Percentiles rank a stretch among this genome's conserved stretches.
phyloP scores from a whole-genome alignment of 2,797 vertebrate genomes.

The Lepilemur septentrionalis region DNA sequence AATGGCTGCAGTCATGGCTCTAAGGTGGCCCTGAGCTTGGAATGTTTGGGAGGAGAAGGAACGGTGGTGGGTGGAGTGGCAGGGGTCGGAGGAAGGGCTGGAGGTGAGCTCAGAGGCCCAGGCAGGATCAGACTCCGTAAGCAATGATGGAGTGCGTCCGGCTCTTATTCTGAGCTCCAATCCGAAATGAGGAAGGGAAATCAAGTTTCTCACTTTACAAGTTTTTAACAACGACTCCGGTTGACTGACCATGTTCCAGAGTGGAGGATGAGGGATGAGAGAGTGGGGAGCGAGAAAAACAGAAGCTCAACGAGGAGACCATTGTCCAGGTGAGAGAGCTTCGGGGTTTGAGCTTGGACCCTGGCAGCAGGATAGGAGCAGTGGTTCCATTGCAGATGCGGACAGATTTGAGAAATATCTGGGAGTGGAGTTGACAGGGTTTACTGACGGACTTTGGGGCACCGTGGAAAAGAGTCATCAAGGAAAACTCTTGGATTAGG shows the following conservation, averaged over 20 bases:
- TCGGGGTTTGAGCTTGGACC: background rate
- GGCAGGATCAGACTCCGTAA: background rate
- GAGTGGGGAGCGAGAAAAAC: accelerated
- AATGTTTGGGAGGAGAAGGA: background rate
- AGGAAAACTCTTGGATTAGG: background rate
- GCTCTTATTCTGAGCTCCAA: background rate
- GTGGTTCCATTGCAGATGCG: background rate
- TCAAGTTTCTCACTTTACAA: background rate
- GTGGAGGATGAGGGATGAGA: too few species aligned
- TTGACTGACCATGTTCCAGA: background rate
- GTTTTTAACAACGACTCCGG: background rate
- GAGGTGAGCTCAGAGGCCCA: background rate
- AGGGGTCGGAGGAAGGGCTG: too few species aligned
- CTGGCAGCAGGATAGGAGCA: too few species aligned
- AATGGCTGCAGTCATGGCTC: background rate
- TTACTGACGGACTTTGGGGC: background rate
- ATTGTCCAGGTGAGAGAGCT: background rate
- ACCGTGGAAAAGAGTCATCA: background rate
- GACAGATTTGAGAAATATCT: background rate
- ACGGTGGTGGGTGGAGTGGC: background rate
- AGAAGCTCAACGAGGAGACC: background rate
- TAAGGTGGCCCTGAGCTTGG: background rate
- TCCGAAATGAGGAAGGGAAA: background rate
- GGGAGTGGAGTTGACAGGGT: background rate
- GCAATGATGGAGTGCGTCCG: background rate